Percentiles rank a stretch among this genome's conserved stretches.
These are phyloP conservation scores for Mesoligia furuncula DNA, from an alignment of 2,888 invertebrate genomes.

Conservation along the genomic window DNA sequence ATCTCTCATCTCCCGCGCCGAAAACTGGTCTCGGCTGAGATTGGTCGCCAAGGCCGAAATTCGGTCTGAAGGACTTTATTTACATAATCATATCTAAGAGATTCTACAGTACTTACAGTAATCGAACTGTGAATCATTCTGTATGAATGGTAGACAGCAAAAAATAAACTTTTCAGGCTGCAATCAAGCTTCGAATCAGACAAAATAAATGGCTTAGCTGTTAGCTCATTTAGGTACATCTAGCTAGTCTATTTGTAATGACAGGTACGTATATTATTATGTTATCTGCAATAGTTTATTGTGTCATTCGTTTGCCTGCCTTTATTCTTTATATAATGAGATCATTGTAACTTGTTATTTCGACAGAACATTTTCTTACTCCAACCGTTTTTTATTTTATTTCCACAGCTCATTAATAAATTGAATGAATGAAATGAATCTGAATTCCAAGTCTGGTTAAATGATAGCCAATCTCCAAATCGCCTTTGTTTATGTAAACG, in stretches of 20 bases:
- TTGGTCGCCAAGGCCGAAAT: too few relatives aligned
- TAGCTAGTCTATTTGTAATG: neutral
- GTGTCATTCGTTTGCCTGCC: conserved; percentile 8
- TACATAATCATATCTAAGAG: neutral
- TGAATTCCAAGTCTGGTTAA: neutral
- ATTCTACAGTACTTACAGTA: neutral
- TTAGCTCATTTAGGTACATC: neutral
- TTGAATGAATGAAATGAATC: neutral
- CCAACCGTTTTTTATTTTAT: neutral
- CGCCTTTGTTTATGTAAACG: conserved; percentile 20
- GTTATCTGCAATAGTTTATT: conserved; percentile 17
- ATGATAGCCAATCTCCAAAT: neutral
- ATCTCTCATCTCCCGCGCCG: neutral
- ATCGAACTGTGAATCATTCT: neutral
- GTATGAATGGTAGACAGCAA: neutral
- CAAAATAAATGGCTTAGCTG: neutral
- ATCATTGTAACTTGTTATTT: conserved; percentile 9
- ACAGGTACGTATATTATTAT: conserved; percentile 2
- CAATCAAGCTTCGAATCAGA: neutral
- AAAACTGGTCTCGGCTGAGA: too few relatives aligned
- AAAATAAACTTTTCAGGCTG: neutral
- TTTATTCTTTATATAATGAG: conserved; percentile 17
- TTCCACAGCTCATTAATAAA: neutral
- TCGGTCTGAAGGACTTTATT: neutral
- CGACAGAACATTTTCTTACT: neutral